phyloP scores from a whole-genome alignment of 1,140 invertebrate genomes.

The Magallana angulata region DNA sequence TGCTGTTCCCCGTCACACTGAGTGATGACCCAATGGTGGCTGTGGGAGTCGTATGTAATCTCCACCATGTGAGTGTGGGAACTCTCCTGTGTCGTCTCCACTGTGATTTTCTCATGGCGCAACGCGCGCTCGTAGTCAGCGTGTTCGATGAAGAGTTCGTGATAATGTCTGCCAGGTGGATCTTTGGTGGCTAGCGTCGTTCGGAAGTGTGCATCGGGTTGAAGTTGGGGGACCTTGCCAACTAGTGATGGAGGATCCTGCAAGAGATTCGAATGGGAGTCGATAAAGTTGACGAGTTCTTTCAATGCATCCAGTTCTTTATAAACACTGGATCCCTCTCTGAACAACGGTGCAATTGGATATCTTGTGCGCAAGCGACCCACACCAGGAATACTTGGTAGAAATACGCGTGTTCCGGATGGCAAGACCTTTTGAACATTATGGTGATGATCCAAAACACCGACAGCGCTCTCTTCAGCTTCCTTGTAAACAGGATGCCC shows the following conservation, averaged over 20 bases:
- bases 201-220: slow-evolving; percentile 42
- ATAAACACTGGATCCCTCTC: slow-evolving; percentile 64
- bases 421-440: slow-evolving; percentile 54
- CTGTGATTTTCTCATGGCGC: slow-evolving; percentile 38
- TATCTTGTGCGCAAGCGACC: slow-evolving; percentile 67
- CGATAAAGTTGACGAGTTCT: slow-evolving; percentile 68
- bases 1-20: slow-evolving; percentile 29
- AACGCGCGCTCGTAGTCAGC: neutral
- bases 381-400: slow-evolving; percentile 66
- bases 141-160: slow-evolving; percentile 19
- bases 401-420: slow-evolving; percentile 62
- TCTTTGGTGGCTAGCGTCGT: slow-evolving; percentile 38
- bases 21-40: neutral
- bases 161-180: slow-evolving; percentile 53
- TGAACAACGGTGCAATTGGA: slow-evolving; percentile 71
- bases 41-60: slow-evolving; percentile 26
- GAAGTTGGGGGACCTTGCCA: neutral
- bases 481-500: slow-evolving; percentile 52
- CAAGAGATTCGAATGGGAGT: slow-evolving; percentile 53
- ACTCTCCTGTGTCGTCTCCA: slow-evolving; percentile 40
- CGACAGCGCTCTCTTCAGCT: slow-evolving; percentile 63
- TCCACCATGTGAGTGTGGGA: slow-evolving; percentile 55
- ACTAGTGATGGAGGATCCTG: slow-evolving; percentile 51
- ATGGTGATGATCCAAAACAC: slow-evolving; percentile 62
- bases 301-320: slow-evolving; percentile 69